A percentile compares a stretch with the other conserved stretches of the same genome.
These are phyloP conservation scores for Tor tambroides DNA, from an alignment of 2,113 vertebrate genomes.

Conservation along the genomic window DNA sequence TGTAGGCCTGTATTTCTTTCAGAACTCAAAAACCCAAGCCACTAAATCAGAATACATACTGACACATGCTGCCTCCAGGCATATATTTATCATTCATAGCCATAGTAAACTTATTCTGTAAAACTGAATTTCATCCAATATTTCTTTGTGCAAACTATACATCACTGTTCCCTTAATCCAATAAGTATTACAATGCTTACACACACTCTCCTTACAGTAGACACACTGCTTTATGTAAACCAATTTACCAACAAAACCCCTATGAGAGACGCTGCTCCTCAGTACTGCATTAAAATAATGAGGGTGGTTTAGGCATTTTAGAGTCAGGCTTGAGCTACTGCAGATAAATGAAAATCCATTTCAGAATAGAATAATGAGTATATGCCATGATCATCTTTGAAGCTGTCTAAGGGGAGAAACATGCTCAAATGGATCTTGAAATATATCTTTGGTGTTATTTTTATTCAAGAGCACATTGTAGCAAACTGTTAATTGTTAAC, in stretches of 20 bases:
- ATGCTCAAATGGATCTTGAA: not conserved
- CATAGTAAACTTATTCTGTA: not conserved
- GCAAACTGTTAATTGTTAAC: not conserved
- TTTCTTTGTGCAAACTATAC: conserved; percentile 2
- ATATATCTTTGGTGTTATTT: not conserved
- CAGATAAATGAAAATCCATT: conserved; percentile 25
- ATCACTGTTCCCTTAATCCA: conserved; percentile 24
- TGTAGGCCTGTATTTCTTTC: not conserved
- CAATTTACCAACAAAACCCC: conserved; percentile 7
- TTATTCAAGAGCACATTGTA: not conserved
- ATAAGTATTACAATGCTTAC: conserved; percentile 6
- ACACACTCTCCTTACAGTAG: not conserved
- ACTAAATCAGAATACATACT: conserved; percentile 20
- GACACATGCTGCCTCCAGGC: conserved; percentile 15
- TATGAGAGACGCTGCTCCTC: not conserved
- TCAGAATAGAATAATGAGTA: conserved; percentile 11
- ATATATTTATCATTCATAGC: conserved; percentile 9
- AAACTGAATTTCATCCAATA: conserved; percentile 26
- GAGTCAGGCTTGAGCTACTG: not conserved
- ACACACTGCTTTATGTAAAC: not conserved
- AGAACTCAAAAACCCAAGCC: not conserved
- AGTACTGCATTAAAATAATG: not conserved
- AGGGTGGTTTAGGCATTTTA: not conserved
- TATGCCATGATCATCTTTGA: conserved; percentile 8
- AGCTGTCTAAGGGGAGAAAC: conserved; percentile 8